These are phyloP conservation scores for Geotrupes spiniger DNA, from an alignment of 2,888 invertebrate species.

Conservation along the genomic window DNA sequence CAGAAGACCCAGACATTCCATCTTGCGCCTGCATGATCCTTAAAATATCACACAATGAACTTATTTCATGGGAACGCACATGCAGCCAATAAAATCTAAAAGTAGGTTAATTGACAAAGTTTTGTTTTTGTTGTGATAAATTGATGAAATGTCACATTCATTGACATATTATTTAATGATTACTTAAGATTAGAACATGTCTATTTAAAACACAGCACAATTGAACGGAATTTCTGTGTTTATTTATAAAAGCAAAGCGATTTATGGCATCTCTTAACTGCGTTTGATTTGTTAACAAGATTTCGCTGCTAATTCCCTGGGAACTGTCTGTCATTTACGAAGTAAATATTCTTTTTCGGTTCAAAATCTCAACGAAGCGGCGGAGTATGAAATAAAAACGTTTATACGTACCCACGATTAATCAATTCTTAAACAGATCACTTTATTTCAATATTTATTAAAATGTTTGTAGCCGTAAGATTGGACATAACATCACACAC, in stretches of 20 bases:
- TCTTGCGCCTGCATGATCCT: slow-evolving; percentile 45
- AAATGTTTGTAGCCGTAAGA: not conserved
- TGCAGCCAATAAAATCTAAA: not conserved
- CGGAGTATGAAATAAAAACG: not conserved
- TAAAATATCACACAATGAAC: not conserved
- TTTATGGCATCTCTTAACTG: not conserved
- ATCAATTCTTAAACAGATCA: not conserved
- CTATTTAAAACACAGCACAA: not conserved
- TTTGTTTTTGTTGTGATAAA: slow-evolving; percentile 13
- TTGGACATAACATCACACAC: slow-evolving; percentile 3
- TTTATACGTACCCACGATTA: not conserved
- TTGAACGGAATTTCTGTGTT: not conserved
- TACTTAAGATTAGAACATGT: not conserved
- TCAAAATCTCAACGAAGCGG: not conserved
- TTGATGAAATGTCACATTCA: slow-evolving; percentile 8
- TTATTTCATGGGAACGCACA: no score
- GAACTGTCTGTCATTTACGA: not conserved
- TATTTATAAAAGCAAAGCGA: no score
- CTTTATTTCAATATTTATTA: slow-evolving; percentile 3
- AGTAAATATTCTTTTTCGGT: not conserved
- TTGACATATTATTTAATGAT: slow-evolving; percentile 5
- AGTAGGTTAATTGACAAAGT: slow-evolving; percentile 17
- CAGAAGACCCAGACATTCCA: slow-evolving; percentile 48
- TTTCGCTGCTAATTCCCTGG: not conserved
- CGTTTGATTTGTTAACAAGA: not conserved